Conservation (phyloP, 2,888 invertebrate genomes). For the Tryphoninae sp. region DNA sequence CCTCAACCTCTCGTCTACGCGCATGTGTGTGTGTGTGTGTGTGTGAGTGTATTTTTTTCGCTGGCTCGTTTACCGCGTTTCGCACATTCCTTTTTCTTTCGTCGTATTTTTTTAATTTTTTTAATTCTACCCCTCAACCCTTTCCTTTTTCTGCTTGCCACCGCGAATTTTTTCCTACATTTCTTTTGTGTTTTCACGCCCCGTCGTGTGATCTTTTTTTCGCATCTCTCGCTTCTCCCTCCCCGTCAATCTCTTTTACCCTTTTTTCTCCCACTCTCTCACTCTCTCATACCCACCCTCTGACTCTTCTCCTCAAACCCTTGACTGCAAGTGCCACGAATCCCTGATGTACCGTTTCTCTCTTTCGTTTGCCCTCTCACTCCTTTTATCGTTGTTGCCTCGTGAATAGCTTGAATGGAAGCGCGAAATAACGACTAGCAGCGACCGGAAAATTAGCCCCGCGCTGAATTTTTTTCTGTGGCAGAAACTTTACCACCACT, state of each 20-base stretch:
- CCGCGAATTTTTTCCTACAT: not conserved
- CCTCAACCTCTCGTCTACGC: not conserved
- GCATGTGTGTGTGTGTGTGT: no score
- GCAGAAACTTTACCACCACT: slow-evolving; percentile 39
- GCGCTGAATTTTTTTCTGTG: slow-evolving; percentile 10
- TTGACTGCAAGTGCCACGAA: not conserved
- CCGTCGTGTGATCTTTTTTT: not conserved
- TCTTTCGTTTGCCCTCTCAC: not conserved
- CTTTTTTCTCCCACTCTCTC: no score
- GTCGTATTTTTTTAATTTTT: slow-evolving; percentile 18
- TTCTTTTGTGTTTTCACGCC: not conserved
- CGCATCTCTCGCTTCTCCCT: not conserved
- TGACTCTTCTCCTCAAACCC: not conserved
- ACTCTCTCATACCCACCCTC: no score
- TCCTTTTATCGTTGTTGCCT: not conserved
- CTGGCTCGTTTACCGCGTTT: slow-evolving; percentile 48
- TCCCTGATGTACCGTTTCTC: not conserved
- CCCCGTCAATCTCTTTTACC: no score
- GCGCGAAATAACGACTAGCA: slow-evolving; percentile 3
- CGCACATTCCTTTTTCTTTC: slow-evolving; percentile 28
- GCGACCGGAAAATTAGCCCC: slow-evolving; percentile 1
- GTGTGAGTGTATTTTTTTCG: slow-evolving; percentile 35
- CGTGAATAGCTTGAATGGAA: not conserved
- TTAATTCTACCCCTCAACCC: not conserved
- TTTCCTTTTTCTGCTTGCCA: slow-evolving; percentile 1